Conservation (phyloP, 2,113 vertebrate genomes). For the Leuciscus idus region DNA sequence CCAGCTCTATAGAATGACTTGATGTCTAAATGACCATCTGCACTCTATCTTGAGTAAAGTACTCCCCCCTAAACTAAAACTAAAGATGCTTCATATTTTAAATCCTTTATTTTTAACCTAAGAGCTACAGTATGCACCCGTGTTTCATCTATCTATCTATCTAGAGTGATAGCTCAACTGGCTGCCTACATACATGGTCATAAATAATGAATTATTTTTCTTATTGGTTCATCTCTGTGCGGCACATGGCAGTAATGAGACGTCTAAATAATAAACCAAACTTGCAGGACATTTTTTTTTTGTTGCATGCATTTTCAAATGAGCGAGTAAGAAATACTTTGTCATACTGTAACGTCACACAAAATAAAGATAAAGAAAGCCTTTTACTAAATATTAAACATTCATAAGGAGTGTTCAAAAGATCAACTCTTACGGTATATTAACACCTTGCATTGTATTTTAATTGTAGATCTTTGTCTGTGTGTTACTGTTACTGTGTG, state of each 20-base stretch:
- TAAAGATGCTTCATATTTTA: slow-evolving; percentile 36
- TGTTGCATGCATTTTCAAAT: neutral
- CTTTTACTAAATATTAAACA: neutral
- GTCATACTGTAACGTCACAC: neutral
- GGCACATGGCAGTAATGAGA: slow-evolving; percentile 20
- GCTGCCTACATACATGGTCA: slow-evolving; percentile 1
- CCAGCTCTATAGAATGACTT: neutral
- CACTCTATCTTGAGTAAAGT: neutral
- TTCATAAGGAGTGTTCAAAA: neutral
- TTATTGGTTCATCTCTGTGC: slow-evolving; percentile 1
- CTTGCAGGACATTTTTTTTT: neutral
- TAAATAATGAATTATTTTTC: slow-evolving; percentile 31
- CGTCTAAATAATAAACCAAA: neutral
- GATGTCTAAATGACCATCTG: neutral
- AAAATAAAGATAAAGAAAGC: neutral
- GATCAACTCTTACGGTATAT: neutral
- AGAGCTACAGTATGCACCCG: neutral
- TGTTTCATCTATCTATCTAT: neutral
- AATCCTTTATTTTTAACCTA: slow-evolving; percentile 23
- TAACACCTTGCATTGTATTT: neutral
- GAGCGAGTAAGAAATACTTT: neutral
- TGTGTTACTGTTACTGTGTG: neutral
- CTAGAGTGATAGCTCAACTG: neutral
- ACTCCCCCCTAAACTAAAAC: neutral
- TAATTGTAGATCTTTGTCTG: neutral